phyloP scores from a whole-genome alignment of 2,888 invertebrate species.

The Lycaena phlaeas region DNA sequence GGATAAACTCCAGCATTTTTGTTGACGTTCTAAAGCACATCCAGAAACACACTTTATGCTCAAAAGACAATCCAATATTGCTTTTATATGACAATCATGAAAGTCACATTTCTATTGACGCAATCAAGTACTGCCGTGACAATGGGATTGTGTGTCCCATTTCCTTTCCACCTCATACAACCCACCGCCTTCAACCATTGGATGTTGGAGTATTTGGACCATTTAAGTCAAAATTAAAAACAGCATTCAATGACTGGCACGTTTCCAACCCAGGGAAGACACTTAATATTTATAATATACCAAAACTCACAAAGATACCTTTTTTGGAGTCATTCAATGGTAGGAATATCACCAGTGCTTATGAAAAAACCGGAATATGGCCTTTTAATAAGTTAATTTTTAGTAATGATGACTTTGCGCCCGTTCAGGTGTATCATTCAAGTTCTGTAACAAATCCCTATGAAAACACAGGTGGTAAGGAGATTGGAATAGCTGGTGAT shows the following conservation, averaged over 20 bases:
- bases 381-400: too few species aligned
- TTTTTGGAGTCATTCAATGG: too few species aligned
- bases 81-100: conserved; percentile 19
- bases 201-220: conserved; percentile 28
- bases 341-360: too few species aligned
- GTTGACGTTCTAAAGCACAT: conserved; percentile 21
- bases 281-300: background rate
- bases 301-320: background rate
- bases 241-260: conserved; percentile 31
- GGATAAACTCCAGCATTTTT: conserved; percentile 24
- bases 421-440: too few species aligned
- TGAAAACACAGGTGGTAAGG: too few species aligned
- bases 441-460: too few species aligned
- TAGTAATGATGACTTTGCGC: too few species aligned
- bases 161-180: conserved; percentile 28
- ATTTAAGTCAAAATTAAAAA: conserved; percentile 24
- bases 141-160: conserved; percentile 16
- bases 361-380: too few species aligned
- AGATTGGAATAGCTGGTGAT: too few species aligned
- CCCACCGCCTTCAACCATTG: conserved; percentile 34
- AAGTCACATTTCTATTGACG: conserved; percentile 14
- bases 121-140: conserved; percentile 17
- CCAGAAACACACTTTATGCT: conserved; percentile 1
- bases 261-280: conserved; percentile 30
- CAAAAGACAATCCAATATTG: conserved; percentile 19